Conservation (phyloP, 1,140 invertebrate genomes). For the Calephelis nemesis region DNA sequence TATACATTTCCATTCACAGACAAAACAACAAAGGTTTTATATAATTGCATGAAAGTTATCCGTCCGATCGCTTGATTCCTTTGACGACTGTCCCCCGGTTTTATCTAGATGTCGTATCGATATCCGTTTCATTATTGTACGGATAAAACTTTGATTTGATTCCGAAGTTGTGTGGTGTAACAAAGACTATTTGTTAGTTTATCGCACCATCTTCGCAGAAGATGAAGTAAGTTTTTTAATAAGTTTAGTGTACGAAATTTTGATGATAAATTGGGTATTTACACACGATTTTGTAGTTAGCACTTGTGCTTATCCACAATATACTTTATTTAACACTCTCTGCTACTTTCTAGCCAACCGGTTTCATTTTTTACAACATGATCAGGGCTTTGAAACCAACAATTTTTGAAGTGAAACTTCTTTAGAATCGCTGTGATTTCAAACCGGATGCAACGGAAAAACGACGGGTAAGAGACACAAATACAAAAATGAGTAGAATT, state of each 20-base stretch:
- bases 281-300: not conserved
- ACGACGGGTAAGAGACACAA: no score
- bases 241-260: constrained; percentile 31
- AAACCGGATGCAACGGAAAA: no score
- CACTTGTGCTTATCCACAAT: no score
- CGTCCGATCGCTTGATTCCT: constrained; percentile 22
- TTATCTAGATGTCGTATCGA: constrained; percentile 48
- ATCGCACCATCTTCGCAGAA: constrained; percentile 42
- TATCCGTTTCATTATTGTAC: constrained; percentile 71
- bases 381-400: no score
- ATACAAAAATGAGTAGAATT: no score
- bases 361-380: no score
- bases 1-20: no score
- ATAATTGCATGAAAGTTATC: constrained; percentile 4
- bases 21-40: not conserved
- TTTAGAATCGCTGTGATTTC: no score
- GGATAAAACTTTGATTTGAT: constrained; percentile 76
- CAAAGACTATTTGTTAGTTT: constrained; percentile 62
- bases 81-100: constrained; percentile 42
- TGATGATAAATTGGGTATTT: not conserved
- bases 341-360: no score
- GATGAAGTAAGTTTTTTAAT: constrained; percentile 44
- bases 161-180: constrained; percentile 60
- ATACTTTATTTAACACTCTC: no score
- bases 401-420: no score